phyloP scores from a whole-genome alignment of 2,888 invertebrate genomes.

The Ernsta delagoae region DNA sequence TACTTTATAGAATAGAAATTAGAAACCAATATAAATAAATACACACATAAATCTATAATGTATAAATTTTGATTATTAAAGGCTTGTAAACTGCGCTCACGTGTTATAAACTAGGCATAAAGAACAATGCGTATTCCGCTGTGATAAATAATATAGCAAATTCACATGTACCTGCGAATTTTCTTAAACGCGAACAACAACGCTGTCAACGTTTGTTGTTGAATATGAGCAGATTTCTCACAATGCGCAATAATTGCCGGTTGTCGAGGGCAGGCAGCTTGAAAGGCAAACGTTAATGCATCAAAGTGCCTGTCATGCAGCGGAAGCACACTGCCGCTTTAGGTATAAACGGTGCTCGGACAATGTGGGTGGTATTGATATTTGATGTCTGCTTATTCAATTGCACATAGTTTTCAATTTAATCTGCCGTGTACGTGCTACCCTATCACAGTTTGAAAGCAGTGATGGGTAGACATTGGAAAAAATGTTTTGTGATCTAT shows the following conservation, averaged over 20 bases:
- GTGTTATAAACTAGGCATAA: too few relatives aligned
- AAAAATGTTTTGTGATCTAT: too few relatives aligned
- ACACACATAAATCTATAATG: too few relatives aligned
- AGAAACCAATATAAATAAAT: too few relatives aligned
- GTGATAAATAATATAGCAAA: too few relatives aligned
- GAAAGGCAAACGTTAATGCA: constrained; percentile 46
- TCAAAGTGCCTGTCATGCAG: constrained; percentile 54
- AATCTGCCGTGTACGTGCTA: constrained; percentile 26
- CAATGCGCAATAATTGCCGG: constrained; percentile 33
- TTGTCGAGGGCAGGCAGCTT: constrained; percentile 37
- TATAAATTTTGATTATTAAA: too few relatives aligned
- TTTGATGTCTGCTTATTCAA: constrained; percentile 49
- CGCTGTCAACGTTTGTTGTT: constrained; percentile 3
- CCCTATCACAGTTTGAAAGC: constrained; percentile 11
- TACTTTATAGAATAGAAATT: too few relatives aligned
- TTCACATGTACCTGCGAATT: background rate
- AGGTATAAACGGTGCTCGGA: constrained; percentile 63
- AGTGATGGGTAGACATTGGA: background rate
- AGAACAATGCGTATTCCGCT: too few relatives aligned
- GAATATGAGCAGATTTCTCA: constrained; percentile 22
- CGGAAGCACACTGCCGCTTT: constrained; percentile 72
- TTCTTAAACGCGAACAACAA: background rate
- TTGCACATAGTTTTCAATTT: constrained; percentile 47
- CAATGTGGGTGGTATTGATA: constrained; percentile 75
- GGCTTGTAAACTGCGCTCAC: too few relatives aligned